A percentile compares a stretch with the other conserved stretches of the same genome.
Conservation (phyloP, 2,888 invertebrate species). For the Scaeva pyrastri region DNA sequence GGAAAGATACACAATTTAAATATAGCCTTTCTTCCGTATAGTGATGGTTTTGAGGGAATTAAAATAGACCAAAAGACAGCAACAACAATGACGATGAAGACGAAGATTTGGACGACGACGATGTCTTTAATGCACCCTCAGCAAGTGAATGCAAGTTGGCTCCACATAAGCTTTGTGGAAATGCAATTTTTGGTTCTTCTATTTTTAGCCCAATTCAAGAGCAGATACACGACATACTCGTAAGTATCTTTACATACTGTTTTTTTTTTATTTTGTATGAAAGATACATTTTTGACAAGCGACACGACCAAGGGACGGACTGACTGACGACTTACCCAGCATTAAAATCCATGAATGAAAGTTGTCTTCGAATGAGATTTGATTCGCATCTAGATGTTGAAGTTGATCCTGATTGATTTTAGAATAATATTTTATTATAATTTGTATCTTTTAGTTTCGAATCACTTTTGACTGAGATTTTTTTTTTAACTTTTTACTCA, state of each 20-base stretch:
- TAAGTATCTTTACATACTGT: neutral
- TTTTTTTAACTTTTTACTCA: constrained; percentile 12
- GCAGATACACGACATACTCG: neutral
- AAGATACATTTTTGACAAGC: constrained; percentile 16
- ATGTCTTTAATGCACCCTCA: neutral
- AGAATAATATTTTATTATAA: neutral
- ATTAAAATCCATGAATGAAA: constrained; percentile 75
- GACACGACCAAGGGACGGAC: too few species aligned
- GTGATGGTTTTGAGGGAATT: neutral
- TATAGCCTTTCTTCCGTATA: neutral
- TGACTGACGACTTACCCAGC: constrained; percentile 58
- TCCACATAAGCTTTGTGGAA: constrained; percentile 12
- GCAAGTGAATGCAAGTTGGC: neutral
- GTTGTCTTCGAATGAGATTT: constrained; percentile 49
- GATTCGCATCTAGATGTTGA: constrained; percentile 21
- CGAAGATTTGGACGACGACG: neutral
- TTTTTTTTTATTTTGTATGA: too few species aligned
- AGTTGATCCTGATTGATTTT: constrained; percentile 7
- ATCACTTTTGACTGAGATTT: constrained; percentile 24
- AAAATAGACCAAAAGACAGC: constrained; percentile 21
- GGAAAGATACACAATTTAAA: constrained; percentile 31
- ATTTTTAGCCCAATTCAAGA: constrained; percentile 46
- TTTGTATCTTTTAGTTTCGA: constrained; percentile 3
- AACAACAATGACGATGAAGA: neutral
- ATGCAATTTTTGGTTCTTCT: constrained; percentile 48